Evolutionary conservation across 2,113 vertebrate genomes (phyloP), one percentile per base, ranked within the genome.

Genomic region (Tamias sibiricus): DNA sequence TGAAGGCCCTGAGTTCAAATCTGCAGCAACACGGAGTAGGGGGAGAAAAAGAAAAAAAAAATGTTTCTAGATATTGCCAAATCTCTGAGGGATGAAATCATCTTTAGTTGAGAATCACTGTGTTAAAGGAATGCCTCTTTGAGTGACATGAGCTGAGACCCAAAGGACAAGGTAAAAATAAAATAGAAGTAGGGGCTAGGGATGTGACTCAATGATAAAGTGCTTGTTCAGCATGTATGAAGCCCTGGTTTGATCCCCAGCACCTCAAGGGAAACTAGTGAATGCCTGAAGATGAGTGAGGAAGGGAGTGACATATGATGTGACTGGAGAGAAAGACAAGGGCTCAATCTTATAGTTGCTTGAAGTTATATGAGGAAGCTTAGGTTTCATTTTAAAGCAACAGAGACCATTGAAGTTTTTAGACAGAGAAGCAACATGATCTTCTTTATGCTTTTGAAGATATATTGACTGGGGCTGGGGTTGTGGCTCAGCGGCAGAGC

Each of bases 361-460:
- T 82, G 20, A 84, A 91, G 37, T 77, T 79, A 66, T 20, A 72
- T 64, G n/a, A 77, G 59, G 87, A 93, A 93, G 47, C 57, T 75
- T 74, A 84, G 79, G 66, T 91, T 96, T 95, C 68, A 85, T 88
- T 96, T 95, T 84, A 95, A 72, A 87, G 71, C 42, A 40, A 37
- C 82, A 20, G 69, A 59, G 14, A 24, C 47, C 59, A 77, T 87
- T 72, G 74, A 76, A 37, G 44, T 81, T 90, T 86, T 95, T 90
- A 95, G 93, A 8, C 47, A 84, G 64, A 95, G 62, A 87, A 77
- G 37, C 59, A 92, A 71, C 37, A 42, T 28, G n/a, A 72, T 92
- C 47, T 80, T 30, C 69, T 77, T 64, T 40, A 59, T 72, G 68
- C 76, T 93, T 82, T 59, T 90, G 24, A 93, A 64, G 79, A 69